Evolutionary conservation across 2,797 vertebrate genomes (phyloP).

Genomic region (Rhabdomys pumilio): DNA sequence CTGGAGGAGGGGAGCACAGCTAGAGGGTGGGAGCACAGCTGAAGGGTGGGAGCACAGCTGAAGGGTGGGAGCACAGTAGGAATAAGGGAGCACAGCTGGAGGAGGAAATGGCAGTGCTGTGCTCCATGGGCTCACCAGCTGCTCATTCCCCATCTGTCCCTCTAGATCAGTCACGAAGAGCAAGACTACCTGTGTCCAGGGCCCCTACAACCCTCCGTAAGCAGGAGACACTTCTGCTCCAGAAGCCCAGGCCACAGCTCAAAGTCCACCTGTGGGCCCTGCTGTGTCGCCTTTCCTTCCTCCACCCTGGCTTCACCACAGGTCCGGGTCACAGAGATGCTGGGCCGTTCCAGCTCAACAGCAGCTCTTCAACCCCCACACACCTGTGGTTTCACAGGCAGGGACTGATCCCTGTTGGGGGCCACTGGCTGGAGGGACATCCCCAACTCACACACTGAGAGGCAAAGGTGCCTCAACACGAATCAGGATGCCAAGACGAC

Average conservation of each 20-base stretch:
- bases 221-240: too few relatives aligned
- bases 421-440: not conserved
- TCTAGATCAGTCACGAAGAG: not conserved
- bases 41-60: rapidly evolving
- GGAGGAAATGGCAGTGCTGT: not conserved
- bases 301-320: not conserved
- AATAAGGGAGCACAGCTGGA: not conserved
- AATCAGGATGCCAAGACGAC: rapidly evolving
- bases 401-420: not conserved
- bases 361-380: rapidly evolving
- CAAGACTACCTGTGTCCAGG: not conserved
- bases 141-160: not conserved
- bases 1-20: not conserved
- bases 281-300: not conserved
- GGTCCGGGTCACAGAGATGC: not conserved
- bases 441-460: not conserved
- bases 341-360: not conserved
- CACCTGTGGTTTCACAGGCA: not conserved
- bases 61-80: not conserved
- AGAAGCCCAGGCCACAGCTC: not conserved
- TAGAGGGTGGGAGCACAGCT: rapidly evolving
- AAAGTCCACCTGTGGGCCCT: too few relatives aligned
- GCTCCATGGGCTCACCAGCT: rapidly evolving
- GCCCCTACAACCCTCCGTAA: not conserved
- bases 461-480: not conserved